Evolutionary conservation across 2,888 invertebrate genomes (phyloP), one percentile per base, ranked within the genome.

Genomic region (Sclerodermus sp.): DNA sequence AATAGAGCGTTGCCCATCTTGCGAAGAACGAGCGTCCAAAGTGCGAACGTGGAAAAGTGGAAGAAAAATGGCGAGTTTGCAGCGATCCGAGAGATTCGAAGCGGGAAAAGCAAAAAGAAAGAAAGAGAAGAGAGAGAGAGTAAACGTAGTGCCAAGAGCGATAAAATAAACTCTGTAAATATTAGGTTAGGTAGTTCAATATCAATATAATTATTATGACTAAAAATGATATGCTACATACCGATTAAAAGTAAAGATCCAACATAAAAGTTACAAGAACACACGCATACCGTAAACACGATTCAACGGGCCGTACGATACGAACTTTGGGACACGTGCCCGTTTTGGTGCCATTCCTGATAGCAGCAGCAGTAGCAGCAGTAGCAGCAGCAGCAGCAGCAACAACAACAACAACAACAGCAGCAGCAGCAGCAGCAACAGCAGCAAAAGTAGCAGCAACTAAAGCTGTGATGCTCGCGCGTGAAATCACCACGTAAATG

Each of bases 181-280:
- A 75, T 74, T 74, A 75, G 71, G 70, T 58, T 75, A 75, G 75
- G 70, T 75, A 74, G 73, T 71, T 69, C 68, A 75, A 75, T 75
- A 75, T 72, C 67, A 67, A 70, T 71, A 71, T 70, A 66, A 69
- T 69, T 62, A 70, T 72, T 70, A 71, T 55, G 67, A 69, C 64
- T 70, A 68, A 69, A 70, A 62, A 66, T 62, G 65, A 70, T 72
- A 72, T 71, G 66, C 70, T 72, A 68, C 67, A 66, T 73, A 72
- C 61, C 66, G 70, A 70, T 64, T 70, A 70, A 64, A 68, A 70
- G 59, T 66, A 70, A 66, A 59, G 49, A 53, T 56, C 53, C 53
- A 58, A 53, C 51, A 49, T 58, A 23, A 23, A 62, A 60, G 56
- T 60, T 62, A 63, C 66, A 58, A 60, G 32, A 45, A 58, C 63